Evolutionary conservation across 2,113 vertebrate genomes (phyloP).

Genomic region (Oreotrochilus melanogaster): DNA sequence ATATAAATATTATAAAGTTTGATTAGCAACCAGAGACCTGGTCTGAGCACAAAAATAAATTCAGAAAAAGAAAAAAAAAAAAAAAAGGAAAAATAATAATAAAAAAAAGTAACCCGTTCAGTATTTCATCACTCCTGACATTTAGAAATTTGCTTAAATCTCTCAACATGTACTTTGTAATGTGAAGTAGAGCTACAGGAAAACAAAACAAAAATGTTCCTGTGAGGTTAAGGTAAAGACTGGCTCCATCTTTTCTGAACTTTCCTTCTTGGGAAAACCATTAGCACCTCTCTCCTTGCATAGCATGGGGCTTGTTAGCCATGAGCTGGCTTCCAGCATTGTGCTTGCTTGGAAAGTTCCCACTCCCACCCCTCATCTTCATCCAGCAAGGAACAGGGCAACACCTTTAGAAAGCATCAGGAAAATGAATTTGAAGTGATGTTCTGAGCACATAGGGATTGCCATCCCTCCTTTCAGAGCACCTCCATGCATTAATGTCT

Average conservation of each 20-base stretch:
- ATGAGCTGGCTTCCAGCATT: neutral
- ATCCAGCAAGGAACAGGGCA: neutral
- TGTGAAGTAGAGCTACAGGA: neutral
- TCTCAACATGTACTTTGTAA: neutral
- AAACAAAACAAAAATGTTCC: neutral
- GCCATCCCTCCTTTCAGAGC: neutral
- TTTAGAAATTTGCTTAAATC: neutral
- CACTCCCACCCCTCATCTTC: neutral
- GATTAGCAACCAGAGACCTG: neutral
- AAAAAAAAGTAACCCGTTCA: neutral
- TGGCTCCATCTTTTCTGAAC: neutral
- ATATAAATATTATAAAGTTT: neutral
- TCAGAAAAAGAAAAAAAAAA: neutral
- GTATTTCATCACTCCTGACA: neutral
- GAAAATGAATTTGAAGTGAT: neutral
- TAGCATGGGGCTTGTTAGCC: neutral
- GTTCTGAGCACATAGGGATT: neutral
- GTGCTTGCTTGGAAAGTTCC: neutral
- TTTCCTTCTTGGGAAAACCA: neutral
- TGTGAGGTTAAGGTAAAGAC: neutral
- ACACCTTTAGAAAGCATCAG: neutral
- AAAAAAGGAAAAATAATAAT: too few species aligned
- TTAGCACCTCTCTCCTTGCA: neutral
- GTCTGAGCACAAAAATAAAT: neutral
- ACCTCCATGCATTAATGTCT: rapidly evolving